Percentiles rank a stretch among this genome's conserved stretches.
phyloP scores from a whole-genome alignment of 2,113 vertebrate species.

The Lanius collurio region DNA sequence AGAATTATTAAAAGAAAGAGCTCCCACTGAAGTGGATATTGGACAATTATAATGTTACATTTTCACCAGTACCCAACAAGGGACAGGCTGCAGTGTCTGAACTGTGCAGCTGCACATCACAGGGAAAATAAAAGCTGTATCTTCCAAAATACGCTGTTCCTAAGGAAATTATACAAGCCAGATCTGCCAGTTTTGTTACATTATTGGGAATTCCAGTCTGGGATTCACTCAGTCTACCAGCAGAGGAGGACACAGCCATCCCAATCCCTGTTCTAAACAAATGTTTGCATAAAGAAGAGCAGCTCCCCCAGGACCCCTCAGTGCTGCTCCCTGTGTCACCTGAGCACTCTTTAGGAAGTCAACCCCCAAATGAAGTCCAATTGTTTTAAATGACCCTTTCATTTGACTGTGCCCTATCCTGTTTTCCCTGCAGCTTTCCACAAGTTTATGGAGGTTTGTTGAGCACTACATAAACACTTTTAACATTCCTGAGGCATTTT shows the following conservation, averaged over 20 bases:
- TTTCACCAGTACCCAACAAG: not conserved
- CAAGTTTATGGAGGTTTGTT: not conserved
- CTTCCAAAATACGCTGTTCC: not conserved
- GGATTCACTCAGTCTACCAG: not conserved
- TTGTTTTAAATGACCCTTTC: not conserved
- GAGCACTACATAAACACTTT: not conserved
- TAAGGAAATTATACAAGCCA: not conserved
- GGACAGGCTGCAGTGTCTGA: not conserved
- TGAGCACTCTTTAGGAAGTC: not conserved
- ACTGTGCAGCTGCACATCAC: not conserved
- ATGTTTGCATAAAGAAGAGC: not conserved
- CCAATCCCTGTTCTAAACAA: accelerated
- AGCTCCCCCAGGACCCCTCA: not conserved
- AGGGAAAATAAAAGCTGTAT: not conserved
- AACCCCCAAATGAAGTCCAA: not conserved
- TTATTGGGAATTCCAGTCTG: not conserved
- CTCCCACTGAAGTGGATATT: not conserved
- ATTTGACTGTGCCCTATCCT: not conserved
- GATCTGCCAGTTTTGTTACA: not conserved
- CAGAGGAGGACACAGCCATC: not conserved
- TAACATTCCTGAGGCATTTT: not conserved
- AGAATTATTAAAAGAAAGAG: not conserved
- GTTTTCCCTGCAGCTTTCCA: not conserved
- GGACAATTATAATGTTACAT: not conserved
- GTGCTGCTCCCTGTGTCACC: not conserved